Conservation (phyloP, 2,888 invertebrate species). For the Heteromyza rotundicornis region DNA sequence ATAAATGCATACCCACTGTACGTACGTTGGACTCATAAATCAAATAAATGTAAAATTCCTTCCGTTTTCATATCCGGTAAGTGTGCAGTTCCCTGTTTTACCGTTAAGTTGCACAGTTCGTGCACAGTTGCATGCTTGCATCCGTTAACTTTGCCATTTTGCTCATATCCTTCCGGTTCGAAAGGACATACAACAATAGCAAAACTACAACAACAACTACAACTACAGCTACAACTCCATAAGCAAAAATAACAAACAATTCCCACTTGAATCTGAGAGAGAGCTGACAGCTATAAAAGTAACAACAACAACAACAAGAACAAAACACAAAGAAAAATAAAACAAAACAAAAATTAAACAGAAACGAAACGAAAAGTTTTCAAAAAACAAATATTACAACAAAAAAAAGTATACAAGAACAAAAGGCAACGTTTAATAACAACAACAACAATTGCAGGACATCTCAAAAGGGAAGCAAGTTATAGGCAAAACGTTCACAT, state of each 20-base stretch:
- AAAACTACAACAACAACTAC: constrained; percentile 11
- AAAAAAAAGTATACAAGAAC: not conserved
- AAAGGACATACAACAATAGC: constrained; percentile 8
- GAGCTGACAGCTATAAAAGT: not conserved
- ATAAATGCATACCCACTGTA: too few relatives aligned
- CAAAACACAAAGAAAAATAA: too few relatives aligned
- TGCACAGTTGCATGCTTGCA: constrained; percentile 46
- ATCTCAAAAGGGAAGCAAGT: not conserved
- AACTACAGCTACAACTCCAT: constrained; percentile 14
- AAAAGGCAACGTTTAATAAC: not conserved
- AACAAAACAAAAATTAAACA: not conserved
- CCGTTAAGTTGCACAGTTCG: constrained; percentile 17
- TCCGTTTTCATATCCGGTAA: constrained; percentile 51
- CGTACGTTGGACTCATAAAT: constrained; percentile 49
- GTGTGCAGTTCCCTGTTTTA: constrained; percentile 32
- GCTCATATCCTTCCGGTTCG: constrained; percentile 53
- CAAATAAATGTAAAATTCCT: constrained; percentile 54
- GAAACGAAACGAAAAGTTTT: not conserved
- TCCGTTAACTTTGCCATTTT: constrained; percentile 56
- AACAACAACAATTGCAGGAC: not conserved
- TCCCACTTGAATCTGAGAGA: not conserved
- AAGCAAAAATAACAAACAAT: constrained; percentile 23
- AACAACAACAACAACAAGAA: too few relatives aligned
- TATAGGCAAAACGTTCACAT: not conserved
- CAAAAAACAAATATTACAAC: not conserved